Evolutionary conservation across 2,888 invertebrate species (phyloP).

Genomic region (Tubulanus polymorphus): DNA sequence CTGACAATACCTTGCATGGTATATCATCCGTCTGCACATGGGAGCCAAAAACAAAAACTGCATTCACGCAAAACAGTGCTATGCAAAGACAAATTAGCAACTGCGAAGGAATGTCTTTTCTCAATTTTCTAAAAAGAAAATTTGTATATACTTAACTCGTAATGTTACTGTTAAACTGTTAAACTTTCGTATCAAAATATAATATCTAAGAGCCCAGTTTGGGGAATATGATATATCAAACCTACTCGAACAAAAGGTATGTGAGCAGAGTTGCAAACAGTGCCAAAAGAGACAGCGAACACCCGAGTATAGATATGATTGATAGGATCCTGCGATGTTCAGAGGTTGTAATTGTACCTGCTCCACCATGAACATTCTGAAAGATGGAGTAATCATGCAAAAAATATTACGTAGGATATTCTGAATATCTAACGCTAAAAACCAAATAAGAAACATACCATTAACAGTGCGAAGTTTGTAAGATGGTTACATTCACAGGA

Average conservation of each 20-base stretch:
- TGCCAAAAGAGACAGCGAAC: slow-evolving; percentile 54
- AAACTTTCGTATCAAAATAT: too few species aligned
- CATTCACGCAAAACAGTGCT: slow-evolving; percentile 54
- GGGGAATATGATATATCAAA: too few species aligned
- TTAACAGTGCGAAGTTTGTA: slow-evolving; percentile 42
- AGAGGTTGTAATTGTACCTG: too few species aligned
- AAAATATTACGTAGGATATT: too few species aligned
- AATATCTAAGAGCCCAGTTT: too few species aligned
- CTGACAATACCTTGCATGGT: slow-evolving; percentile 35
- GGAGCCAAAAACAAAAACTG: slow-evolving; percentile 51
- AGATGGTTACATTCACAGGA: slow-evolving; percentile 38
- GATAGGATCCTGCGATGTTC: slow-evolving; percentile 44
- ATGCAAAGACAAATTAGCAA: slow-evolving; percentile 56
- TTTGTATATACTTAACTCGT: too few species aligned
- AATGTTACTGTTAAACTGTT: too few species aligned
- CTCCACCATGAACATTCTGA: too few species aligned
- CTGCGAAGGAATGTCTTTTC: slow-evolving; percentile 55
- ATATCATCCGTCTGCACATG: slow-evolving; percentile 26
- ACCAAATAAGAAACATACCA: too few species aligned
- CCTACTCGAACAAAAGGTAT: slow-evolving; percentile 55
- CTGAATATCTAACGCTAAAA: too few species aligned
- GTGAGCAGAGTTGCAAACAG: slow-evolving; percentile 55
- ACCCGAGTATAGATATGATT: slow-evolving; percentile 55
- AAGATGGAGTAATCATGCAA: too few species aligned
- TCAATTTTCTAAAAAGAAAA: slow-evolving; percentile 54